Base-by-base conservation (phyloP, 2,888 invertebrate species). In the Smittia aterrima region DNA sequence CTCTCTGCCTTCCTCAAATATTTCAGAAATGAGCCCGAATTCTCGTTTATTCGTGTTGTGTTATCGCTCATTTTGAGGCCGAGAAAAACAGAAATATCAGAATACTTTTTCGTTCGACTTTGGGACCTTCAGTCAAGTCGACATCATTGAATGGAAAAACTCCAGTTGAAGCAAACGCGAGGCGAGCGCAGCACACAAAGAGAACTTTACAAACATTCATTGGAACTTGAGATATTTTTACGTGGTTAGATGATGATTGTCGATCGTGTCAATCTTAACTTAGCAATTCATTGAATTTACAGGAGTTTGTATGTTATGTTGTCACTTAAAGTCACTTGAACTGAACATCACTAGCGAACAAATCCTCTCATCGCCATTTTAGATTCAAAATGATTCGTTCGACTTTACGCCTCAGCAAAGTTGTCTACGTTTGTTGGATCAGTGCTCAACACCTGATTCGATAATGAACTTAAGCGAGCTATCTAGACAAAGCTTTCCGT, bases 341-440 rank as follows among this genome's bases (percentile, higher is more conserved):
- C 20, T 47, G 16, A 20, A 53, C 70, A 54, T 70, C 70, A 70
- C 27, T 70, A 18, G 1, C 24, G 32, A 70, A 70, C 27, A 6
- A 18, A 18, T 53, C 54, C 70, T n/a, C n/a, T 25, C 54, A 53
- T 70, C 70, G 70, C 70, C 70, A 70, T 70, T 70, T 70, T 70
- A 70, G 68, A n/a, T 38, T 41, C 22, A 22, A 68, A 41, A 40
- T 20, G 62, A 62, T 62, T 22, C n/a, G 24, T 47, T 2, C 47
- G 16, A 47, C 47, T 47, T 16, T 16, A 47, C 47, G 4, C 11
- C 6, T n/a, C n/a, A n/a, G 4, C 38, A 11, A 47, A 16, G 47
- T 11, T 3, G 2, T 47, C 47, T 2, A 16, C n/a, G 47, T n/a
- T n/a, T 6, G n/a, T 6, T 11, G 47, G 47, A 2, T 11, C 4